phyloP scores from a whole-genome alignment of 2,888 invertebrate genomes.

The Hirtodrosophila confusa region DNA sequence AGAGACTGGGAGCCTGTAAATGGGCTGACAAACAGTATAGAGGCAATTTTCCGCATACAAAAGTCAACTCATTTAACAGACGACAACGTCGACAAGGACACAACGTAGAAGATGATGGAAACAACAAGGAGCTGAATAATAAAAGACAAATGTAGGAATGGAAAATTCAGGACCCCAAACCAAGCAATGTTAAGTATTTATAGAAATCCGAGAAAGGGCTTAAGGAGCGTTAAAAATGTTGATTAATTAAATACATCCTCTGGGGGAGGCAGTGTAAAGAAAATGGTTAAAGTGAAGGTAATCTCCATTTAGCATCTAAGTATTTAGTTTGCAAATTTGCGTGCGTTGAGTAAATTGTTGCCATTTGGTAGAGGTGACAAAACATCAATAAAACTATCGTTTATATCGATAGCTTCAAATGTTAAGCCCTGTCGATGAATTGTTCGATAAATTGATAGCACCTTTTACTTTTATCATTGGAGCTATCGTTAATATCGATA shows the following conservation, averaged over 20 bases:
- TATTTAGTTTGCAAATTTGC: too few relatives aligned
- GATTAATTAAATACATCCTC: constrained; percentile 3
- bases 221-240: constrained; percentile 1
- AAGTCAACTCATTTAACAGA: constrained; percentile 61
- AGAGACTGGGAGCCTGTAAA: constrained; percentile 14
- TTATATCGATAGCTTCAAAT: too few relatives aligned
- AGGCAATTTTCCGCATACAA: constrained; percentile 35
- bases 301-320: too few relatives aligned
- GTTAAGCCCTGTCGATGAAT: too few relatives aligned
- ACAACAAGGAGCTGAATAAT: constrained; percentile 31
- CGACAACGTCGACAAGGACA: constrained; percentile 14
- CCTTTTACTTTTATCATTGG: too few relatives aligned
- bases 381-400: too few relatives aligned
- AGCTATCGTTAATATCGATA: too few relatives aligned
- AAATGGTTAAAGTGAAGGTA: too few relatives aligned
- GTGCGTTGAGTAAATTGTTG: too few relatives aligned
- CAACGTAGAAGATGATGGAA: constrained; percentile 11
- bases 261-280: too few relatives aligned
- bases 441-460: too few relatives aligned
- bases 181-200: constrained; percentile 18
- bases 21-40: constrained; percentile 15
- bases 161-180: constrained; percentile 12
- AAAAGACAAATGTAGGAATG: constrained; percentile 18
- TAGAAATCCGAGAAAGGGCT: constrained; percentile 3
- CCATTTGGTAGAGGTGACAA: too few relatives aligned